phyloP scores from a whole-genome alignment of 2,797 vertebrate genomes.

The Nannoperca australis region DNA sequence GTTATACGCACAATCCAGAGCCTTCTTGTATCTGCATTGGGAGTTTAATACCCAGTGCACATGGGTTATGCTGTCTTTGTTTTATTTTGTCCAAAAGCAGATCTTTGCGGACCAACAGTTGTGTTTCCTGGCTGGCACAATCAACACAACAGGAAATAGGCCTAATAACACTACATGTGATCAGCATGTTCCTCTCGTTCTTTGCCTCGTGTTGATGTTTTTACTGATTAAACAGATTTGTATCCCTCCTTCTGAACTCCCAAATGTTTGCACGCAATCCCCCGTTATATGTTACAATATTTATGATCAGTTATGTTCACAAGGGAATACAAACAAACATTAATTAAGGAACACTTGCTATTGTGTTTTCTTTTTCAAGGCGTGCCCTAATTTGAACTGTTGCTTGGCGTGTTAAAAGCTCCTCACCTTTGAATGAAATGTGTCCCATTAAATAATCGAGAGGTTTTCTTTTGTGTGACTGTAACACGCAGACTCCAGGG shows the following conservation, averaged over 20 bases:
- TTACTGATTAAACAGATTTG: slow-evolving; percentile 63
- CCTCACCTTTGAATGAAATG: not conserved
- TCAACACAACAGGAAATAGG: slow-evolving; percentile 47
- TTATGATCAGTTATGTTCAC: slow-evolving; percentile 53
- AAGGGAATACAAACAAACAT: slow-evolving; percentile 40
- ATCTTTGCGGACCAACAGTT: slow-evolving; percentile 43
- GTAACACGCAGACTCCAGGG: too few species aligned
- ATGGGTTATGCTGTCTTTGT: slow-evolving; percentile 7
- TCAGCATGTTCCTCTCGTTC: slow-evolving; percentile 71
- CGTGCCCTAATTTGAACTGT: not conserved
- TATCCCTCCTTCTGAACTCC: slow-evolving; percentile 9
- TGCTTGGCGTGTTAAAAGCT: not conserved
- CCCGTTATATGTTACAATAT: slow-evolving; percentile 49
- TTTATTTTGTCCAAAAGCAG: slow-evolving; percentile 10
- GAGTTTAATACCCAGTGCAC: not conserved
- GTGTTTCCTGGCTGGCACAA: slow-evolving; percentile 88
- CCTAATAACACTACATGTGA: not conserved
- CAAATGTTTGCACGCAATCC: slow-evolving; percentile 26
- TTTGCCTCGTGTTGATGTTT: slow-evolving; percentile 27
- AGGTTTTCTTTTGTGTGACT: not conserved
- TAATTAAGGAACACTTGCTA: not conserved
- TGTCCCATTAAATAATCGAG: not conserved
- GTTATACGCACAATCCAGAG: not conserved
- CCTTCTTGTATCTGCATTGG: not conserved
- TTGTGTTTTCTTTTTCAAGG: slow-evolving; percentile 7